Base-by-base conservation (phyloP, 2,113 vertebrate species). In the Actinemys pallida region DNA sequence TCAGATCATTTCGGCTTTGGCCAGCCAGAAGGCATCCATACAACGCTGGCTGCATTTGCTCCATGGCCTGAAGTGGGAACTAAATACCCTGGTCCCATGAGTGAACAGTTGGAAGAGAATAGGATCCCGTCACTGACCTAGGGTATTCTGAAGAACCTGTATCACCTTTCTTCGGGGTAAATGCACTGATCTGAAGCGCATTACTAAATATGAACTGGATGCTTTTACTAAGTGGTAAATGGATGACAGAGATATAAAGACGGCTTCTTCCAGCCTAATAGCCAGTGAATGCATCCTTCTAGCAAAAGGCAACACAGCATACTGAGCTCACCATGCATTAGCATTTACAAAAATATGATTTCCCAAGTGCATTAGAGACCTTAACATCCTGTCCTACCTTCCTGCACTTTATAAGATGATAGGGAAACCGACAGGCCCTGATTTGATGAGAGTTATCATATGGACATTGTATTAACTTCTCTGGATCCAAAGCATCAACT, bases 401-500 rank as follows among this genome's bases (percentile, higher is more conserved):
- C 39, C 39, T 39, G 39, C 39, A 39, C 39, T 39, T 39, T 39
- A 39, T 39, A 39, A 39, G 39, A 39, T 39, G 39, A 39, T 39
- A 39, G 39, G 39, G 39, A 39, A 39, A 39, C 39, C 39, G 39
- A 39, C 39, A 39, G 39, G 39, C 39, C 39, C 39, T 39, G 39
- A 39, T 39, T 42, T 42, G 42, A 42, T 42, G 42, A 42, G 42
- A 42, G 5, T 42, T 42, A 42, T 42, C 98, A 94, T 98, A 99
- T 0, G 99, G 99, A 47, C 99, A 99, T 62, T 98, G 98, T 11
- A 99, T 35, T 14, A 99, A 97, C 87, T 98, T 98, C 9, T 99
- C 98, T 5, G 99, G 99, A 95, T 99, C 98, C 84, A 97, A 89
- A 86, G 94, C 8, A 95, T 98, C 98, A 87, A 93, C 82, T 39